Evolutionary conservation across 1,140 invertebrate genomes (phyloP).

Genomic region (Scaptodrosophila lebanonensis): DNA sequence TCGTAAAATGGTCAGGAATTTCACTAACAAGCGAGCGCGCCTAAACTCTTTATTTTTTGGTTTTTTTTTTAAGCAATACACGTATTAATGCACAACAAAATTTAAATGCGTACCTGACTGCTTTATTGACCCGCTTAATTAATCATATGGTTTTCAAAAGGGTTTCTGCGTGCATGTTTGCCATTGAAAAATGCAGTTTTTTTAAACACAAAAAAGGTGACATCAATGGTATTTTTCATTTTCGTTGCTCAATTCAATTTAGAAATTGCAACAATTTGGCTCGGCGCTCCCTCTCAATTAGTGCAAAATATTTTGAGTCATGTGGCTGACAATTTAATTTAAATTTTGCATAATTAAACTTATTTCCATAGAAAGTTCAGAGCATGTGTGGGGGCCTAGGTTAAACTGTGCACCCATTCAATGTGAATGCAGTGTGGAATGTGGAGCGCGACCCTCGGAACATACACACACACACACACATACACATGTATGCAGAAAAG

Average conservation of each 20-base stretch:
- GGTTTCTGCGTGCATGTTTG: no score
- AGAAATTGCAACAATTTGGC: no score
- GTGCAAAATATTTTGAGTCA: no score
- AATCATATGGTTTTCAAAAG: no score
- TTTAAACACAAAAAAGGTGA: no score
- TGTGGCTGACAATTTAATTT: slow-evolving; percentile 14
- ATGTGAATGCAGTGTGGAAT: no score
- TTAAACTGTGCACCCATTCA: no score
- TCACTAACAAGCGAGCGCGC: slow-evolving; percentile 45
- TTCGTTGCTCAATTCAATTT: no score
- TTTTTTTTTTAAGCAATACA: not conserved
- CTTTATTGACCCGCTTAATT: no score
- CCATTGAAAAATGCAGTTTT: no score
- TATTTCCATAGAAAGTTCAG: not conserved
- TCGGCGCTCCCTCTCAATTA: no score
- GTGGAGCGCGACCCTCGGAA: not conserved
- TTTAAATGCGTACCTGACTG: slow-evolving; percentile 17
- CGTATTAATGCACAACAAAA: slow-evolving; percentile 19
- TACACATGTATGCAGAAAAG: not conserved
- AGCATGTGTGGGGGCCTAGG: not conserved
- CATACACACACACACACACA: slow-evolving; percentile 1
- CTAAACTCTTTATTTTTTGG: slow-evolving; percentile 32
- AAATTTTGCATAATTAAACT: slow-evolving; percentile 24
- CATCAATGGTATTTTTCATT: no score
- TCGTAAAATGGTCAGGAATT: slow-evolving; percentile 30